Conservation (phyloP, 2,113 vertebrate genomes). For the Seriola aureovittata region DNA sequence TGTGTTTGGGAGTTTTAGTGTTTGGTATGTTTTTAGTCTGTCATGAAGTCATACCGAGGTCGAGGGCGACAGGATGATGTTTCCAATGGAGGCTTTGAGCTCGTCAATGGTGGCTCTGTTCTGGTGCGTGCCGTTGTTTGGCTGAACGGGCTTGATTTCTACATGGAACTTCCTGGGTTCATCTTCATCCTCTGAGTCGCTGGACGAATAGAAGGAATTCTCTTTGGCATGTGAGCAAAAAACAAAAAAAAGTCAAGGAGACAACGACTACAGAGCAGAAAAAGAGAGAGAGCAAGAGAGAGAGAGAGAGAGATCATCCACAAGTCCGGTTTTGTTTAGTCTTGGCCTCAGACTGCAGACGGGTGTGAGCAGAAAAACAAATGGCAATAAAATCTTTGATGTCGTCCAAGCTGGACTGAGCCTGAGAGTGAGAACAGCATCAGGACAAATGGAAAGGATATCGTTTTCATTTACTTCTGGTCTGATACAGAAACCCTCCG, state of each 20-base stretch:
- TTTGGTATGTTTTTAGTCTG: background rate
- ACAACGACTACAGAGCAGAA: background rate
- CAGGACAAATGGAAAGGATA: conserved; percentile 86
- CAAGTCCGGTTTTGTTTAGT: background rate
- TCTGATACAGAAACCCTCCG: conserved; percentile 97
- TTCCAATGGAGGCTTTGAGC: conserved; percentile 95
- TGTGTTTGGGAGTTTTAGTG: background rate
- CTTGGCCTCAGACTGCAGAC: background rate
- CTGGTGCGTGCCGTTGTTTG: conserved; percentile 90
- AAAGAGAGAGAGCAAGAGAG: background rate
- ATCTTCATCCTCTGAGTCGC: conserved; percentile 95
- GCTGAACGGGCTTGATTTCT: conserved; percentile 95
- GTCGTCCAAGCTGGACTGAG: background rate
- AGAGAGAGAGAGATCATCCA: background rate
- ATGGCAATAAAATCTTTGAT: background rate
- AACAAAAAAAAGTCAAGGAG: conserved; percentile 84
- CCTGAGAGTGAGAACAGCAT: background rate
- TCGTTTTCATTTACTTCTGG: conserved; percentile 93
- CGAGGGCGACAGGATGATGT: conserved; percentile 94
- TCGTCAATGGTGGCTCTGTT: conserved; percentile 93
- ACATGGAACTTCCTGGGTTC: conserved; percentile 95
- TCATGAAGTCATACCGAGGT: conserved; percentile 82
- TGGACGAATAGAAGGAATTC: conserved; percentile 96
- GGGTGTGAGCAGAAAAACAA: background rate
- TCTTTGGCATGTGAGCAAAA: conserved; percentile 93